These are phyloP conservation scores for Sebastes iracundus DNA, from an alignment of 2,797 vertebrate genomes.

Conservation along the genomic window DNA sequence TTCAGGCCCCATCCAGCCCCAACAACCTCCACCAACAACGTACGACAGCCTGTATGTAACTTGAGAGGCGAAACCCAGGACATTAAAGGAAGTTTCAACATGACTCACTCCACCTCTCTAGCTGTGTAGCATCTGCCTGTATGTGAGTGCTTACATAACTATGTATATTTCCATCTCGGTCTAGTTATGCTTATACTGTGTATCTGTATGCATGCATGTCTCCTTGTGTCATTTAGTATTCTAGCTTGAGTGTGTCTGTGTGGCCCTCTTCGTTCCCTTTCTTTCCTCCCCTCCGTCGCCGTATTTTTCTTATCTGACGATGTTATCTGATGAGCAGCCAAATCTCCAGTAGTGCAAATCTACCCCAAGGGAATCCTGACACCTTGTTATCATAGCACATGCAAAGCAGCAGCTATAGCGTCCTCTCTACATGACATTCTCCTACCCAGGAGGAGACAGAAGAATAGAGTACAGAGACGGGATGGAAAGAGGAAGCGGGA, in stretches of 20 bases:
- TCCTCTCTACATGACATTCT: constrained; percentile 53
- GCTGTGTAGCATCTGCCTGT: not conserved
- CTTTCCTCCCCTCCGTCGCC: not conserved
- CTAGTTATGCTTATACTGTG: not conserved
- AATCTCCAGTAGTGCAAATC: constrained; percentile 64
- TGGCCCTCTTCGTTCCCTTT: constrained; percentile 16
- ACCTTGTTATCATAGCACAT: constrained; percentile 70
- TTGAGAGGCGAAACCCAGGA: not conserved
- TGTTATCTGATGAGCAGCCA: constrained; percentile 52
- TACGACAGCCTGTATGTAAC: not conserved
- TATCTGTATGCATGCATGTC: not conserved
- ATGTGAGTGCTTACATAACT: not conserved
- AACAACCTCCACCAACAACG: not conserved
- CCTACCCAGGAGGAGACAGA: constrained; percentile 31
- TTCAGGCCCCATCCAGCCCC: not conserved
- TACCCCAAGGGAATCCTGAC: constrained; percentile 54
- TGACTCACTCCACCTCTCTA: not conserved
- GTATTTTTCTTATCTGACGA: constrained; percentile 53
- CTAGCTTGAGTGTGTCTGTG: constrained; percentile 17
- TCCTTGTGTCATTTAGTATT: constrained; percentile 17
- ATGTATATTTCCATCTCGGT: not conserved
- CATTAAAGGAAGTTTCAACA: not conserved
- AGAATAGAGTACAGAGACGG: constrained; percentile 10
- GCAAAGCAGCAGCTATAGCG: constrained; percentile 42
- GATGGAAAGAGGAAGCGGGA: constrained; percentile 5